Evolutionary conservation across 2,888 invertebrate genomes (phyloP), one percentile per base, ranked within the genome.

Genomic region (Limulus polyphemus): DNA sequence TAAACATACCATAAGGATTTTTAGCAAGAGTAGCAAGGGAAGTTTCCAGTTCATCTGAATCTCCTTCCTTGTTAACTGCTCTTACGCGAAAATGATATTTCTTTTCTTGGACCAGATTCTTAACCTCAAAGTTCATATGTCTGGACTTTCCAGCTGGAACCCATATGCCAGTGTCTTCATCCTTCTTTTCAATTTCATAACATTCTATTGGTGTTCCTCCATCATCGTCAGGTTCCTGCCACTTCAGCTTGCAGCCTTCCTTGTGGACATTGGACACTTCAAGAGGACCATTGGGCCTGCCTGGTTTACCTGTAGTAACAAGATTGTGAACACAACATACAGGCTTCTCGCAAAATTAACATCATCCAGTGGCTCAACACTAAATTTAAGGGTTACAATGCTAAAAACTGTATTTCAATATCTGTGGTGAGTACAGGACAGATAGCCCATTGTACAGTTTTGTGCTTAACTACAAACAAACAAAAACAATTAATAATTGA

Each of bases 11-110:
- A 73, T 75, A 81, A 47, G 81, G 81, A 76, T 82, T 80, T 70
- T 81, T 81, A 56, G 81, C 81, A 50, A 79, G 65, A 12, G 77
- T 77, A 59, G 77, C 75, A 56, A 74, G 75, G 55, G 75, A 74
- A 5, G 78, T 75, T 56, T 75, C 77, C 56, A 82, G 73, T 51
- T 79, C 78, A 47, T 79, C 79, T 60, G 79, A 77, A 62, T 77
- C 76, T 46, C 81, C 81, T 71, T 80, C 77, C 17, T 76, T 75
- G 70, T 81, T 81, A 52, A 80, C 79, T n/a, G 81, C 81, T 50
- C 76, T 75, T 7, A 82, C 80, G 60, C 81, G 73, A 76, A 81
- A 81, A 71, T 76, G 77, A 73, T 81, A 81, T 71, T 78, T 74
- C 71, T 77, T 70, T 74, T 80, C 72, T 71, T 76, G 69, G 68